Percentiles rank a stretch among this genome's conserved stretches.
Conservation (phyloP, 2,888 invertebrate species). For the Branchipolynoe longqiensis region DNA sequence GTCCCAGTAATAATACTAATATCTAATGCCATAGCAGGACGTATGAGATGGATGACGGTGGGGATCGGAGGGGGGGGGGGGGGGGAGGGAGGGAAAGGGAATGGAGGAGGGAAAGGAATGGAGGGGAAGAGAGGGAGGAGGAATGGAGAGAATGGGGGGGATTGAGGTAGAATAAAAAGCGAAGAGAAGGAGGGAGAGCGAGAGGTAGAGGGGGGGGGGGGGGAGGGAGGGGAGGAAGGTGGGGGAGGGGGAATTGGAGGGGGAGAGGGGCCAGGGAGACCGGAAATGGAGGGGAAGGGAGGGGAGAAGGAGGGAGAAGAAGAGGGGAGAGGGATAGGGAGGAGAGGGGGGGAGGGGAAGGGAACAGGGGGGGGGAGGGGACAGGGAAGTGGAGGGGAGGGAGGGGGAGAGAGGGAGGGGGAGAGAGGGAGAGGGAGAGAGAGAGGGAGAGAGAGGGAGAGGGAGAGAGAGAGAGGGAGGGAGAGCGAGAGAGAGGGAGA, state of each 20-base stretch:
- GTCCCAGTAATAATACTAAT: too few species aligned
- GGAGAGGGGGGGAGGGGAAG: not conserved
- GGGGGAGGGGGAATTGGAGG: not conserved
- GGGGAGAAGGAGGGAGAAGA: not conserved
- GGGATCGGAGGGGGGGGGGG: too few species aligned
- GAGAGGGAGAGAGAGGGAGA: constrained; percentile 3
- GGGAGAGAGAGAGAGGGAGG: not conserved
- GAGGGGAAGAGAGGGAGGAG: too few species aligned
- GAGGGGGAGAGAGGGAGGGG: constrained; percentile 4
- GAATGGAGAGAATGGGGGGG: too few species aligned
- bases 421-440: constrained; percentile 32
- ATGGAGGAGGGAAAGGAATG: too few species aligned
- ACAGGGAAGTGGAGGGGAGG: not conserved
- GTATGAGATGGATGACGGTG: too few species aligned
- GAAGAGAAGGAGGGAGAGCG: not conserved
- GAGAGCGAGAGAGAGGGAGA: constrained; percentile 21
- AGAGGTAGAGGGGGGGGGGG: not conserved
- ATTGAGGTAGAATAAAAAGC: too few species aligned
- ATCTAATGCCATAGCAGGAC: too few species aligned
- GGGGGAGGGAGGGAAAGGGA: too few species aligned
- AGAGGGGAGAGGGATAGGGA: not conserved
- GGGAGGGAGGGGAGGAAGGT: not conserved
- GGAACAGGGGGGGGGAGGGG: not conserved
- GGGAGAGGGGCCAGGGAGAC: not conserved
- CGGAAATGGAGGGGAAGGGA: not conserved